phyloP scores from a whole-genome alignment of 2,888 invertebrate genomes.

The Phengaris arion region DNA sequence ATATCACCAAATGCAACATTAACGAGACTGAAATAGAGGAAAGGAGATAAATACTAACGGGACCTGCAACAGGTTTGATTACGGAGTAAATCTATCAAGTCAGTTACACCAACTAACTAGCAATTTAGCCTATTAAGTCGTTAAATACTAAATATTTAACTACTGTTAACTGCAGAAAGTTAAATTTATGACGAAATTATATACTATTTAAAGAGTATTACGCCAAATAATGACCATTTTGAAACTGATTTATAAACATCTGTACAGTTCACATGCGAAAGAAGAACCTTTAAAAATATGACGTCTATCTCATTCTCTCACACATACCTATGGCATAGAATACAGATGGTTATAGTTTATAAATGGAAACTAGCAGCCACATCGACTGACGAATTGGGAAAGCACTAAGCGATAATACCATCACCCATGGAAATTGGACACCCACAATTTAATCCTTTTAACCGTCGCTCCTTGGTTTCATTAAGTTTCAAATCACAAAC shows the following conservation, averaged over 20 bases:
- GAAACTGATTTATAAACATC: background rate
- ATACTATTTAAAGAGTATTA: background rate
- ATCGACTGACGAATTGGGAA: too few relatives aligned
- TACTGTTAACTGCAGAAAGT: background rate
- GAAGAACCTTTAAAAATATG: too few relatives aligned
- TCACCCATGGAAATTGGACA: too few relatives aligned
- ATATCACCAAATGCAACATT: background rate
- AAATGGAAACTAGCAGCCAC: too few relatives aligned
- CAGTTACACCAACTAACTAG: background rate
- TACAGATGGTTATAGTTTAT: too few relatives aligned
- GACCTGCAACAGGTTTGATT: background rate
- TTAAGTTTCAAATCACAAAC: too few relatives aligned
- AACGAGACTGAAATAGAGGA: background rate
- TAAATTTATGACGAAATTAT: constrained; percentile 5
- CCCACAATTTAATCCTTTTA: too few relatives aligned
- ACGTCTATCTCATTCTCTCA: too few relatives aligned
- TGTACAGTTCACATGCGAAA: background rate
- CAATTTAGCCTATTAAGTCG: background rate
- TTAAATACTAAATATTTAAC: background rate
- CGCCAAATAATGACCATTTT: background rate
- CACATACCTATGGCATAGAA: too few relatives aligned
- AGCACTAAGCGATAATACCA: too few relatives aligned
- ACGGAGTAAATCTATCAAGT: background rate
- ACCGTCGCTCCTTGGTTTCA: too few relatives aligned
- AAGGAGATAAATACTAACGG: background rate